phyloP scores from a whole-genome alignment of 2,113 vertebrate species.

The Hypomesus transpacificus region DNA sequence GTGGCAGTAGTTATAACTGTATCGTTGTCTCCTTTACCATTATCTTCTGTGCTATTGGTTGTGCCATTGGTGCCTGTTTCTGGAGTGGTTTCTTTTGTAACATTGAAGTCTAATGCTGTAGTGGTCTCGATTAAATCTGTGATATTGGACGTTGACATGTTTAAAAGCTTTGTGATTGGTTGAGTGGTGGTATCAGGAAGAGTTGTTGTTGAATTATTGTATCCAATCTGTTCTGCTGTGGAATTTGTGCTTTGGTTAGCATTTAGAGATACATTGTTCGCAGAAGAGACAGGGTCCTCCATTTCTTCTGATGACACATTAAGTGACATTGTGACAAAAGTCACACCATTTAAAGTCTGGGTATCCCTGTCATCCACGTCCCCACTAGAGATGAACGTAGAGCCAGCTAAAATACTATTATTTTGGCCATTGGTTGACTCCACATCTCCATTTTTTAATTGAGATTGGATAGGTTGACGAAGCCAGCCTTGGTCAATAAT shows the following conservation, averaged over 20 bases:
- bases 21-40: background rate
- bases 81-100: background rate
- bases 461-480: background rate
- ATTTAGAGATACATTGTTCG: too few species aligned
- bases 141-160: constrained; percentile 3
- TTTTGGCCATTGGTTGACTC: constrained; percentile 7
- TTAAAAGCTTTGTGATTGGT: constrained; percentile 9
- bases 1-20: background rate
- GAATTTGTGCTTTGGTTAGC: background rate
- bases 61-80: background rate
- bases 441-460: background rate
- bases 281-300: too few species aligned
- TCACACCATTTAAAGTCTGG: background rate
- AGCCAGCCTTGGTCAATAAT: constrained; percentile 47
- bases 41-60: background rate
- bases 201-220: background rate
- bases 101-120: constrained; percentile 9
- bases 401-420: constrained; percentile 18
- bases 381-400: background rate
- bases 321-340: background rate
- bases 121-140: constrained; percentile 23
- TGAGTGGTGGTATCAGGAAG: background rate
- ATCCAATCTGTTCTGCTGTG: background rate
- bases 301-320: background rate
- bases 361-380: constrained; percentile 10